Evolutionary conservation across 2,797 vertebrate species (phyloP).

Genomic region (Takifugu rubripes): DNA sequence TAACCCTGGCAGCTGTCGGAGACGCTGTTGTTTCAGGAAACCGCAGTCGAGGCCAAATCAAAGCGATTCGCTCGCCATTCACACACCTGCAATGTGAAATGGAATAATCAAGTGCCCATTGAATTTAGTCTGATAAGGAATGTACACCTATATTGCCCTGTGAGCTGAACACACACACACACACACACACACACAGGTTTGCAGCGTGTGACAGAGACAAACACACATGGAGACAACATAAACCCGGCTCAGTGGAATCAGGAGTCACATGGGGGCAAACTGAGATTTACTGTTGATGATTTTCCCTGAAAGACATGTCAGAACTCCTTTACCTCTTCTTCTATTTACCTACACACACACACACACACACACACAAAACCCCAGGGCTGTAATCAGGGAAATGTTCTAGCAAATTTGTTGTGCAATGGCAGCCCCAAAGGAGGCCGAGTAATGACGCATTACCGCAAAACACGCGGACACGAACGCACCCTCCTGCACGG

Average conservation of each 20-base stretch:
- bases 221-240: background rate
- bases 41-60: background rate
- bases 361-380: slow-evolving; percentile 15
- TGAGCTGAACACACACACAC: background rate
- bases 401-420: slow-evolving; percentile 45
- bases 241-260: slow-evolving; percentile 12
- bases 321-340: slow-evolving; percentile 37
- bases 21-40: background rate
- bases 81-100: background rate
- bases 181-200: background rate
- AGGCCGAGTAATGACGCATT: slow-evolving; percentile 40
- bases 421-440: slow-evolving; percentile 32
- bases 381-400: slow-evolving; percentile 40
- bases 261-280: slow-evolving; percentile 18
- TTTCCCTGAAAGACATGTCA: slow-evolving; percentile 46
- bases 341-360: slow-evolving; percentile 9
- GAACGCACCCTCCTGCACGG: background rate
- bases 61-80: background rate
- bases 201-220: background rate
- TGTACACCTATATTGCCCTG: background rate
- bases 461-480: slow-evolving; percentile 5
- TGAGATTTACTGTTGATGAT: slow-evolving; percentile 21
- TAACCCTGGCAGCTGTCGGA: no score
- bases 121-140: background rate
- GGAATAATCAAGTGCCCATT: background rate